Base-by-base conservation (phyloP, 2,113 vertebrate genomes). In the Trogon surrucura region DNA sequence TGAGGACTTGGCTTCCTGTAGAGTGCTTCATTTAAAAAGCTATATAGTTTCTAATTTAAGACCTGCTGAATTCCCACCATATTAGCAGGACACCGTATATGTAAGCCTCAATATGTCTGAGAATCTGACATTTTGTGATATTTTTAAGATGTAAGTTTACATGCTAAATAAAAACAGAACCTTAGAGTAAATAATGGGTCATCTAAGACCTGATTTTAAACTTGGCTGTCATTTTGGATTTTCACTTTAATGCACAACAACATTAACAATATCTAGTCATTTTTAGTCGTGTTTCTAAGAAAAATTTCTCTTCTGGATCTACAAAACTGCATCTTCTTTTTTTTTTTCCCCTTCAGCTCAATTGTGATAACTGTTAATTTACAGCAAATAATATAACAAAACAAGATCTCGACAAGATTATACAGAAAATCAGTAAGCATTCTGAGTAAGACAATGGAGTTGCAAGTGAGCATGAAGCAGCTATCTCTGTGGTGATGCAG, bases 151-250 rank as follows among this genome's bases (percentile, higher is more conserved):
- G 5, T 6, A 80, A 50, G 26, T 58, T 86, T 71, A 32, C 20
- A 61, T 0, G 0, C 4, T 29, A 36, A 41, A 23, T 38, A 54
- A 62, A 81, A 67, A 25, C 30, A 19, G 62, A 69, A 41, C 3
- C 11, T 64, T 50, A 48, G 74, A 75, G 5, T 72, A 12, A 48
- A 61, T 69, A 48, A 61, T 69, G 25, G 25, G 7, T 61, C 53
- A 48, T 48, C 38, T 44, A 44, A 57, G 41, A 80, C 5, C n/a
- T 44, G 32, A 20, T 80, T 84, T 91, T 51, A 19, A 48, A 47
- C 32, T 69, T n/a, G 19, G 5, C 16, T 56, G 58, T 36, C 25
- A 44, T 64, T 77, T 69, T 47, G 18, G 10, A 10, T 78, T 86
- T 62, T 91, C 21, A 50, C 3, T 77, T 56, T 23, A 51, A n/a